Conservation (phyloP, 2,797 vertebrate genomes). For the Hydrolagus colliei region DNA sequence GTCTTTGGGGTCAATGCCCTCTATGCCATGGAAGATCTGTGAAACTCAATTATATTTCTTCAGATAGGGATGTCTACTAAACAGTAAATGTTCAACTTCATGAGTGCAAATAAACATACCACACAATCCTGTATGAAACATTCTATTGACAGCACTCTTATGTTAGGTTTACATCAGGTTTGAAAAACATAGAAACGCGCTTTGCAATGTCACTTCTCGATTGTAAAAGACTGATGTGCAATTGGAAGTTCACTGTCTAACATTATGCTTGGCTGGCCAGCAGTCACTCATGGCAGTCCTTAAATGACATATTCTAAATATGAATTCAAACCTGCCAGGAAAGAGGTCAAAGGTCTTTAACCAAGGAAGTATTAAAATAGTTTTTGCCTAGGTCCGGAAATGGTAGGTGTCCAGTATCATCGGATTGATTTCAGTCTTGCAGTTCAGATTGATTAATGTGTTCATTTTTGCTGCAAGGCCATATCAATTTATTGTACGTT, state of each 20-base stretch:
- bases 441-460: background rate
- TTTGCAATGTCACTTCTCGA: background rate
- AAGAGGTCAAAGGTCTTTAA: background rate
- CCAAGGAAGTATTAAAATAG: background rate
- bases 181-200: background rate
- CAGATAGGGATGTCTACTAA: too few relatives aligned
- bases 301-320: background rate
- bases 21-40: too few relatives aligned
- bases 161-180: background rate
- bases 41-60: too few relatives aligned
- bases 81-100: too few relatives aligned
- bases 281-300: background rate
- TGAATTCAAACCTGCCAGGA: background rate
- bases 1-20: too few relatives aligned
- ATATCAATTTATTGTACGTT: background rate
- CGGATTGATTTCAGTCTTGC: background rate
- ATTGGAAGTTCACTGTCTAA: background rate
- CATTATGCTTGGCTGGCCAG: background rate
- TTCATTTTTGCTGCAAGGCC: too few relatives aligned
- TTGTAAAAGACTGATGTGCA: background rate
- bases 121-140: background rate
- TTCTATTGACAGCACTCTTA: background rate
- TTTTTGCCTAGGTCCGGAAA: background rate
- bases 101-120: background rate
- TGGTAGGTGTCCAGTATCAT: background rate